phyloP scores from a whole-genome alignment of 2,888 invertebrate species.

The Callyntrura guangdongensis region DNA sequence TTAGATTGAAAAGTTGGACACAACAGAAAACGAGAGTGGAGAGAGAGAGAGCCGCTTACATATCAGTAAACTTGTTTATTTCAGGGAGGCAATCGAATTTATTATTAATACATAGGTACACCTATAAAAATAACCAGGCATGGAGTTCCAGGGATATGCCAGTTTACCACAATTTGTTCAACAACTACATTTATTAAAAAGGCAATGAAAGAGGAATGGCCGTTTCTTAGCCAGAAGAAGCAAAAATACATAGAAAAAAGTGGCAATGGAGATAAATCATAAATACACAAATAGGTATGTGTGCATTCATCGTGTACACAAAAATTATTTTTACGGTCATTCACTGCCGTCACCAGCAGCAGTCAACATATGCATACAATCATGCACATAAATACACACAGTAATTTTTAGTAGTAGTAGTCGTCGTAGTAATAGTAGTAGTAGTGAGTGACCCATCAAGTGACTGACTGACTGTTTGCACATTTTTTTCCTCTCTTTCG shows the following conservation, averaged over 20 bases:
- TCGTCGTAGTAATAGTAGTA: constrained; percentile 33
- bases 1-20: not conserved
- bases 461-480: constrained; percentile 53
- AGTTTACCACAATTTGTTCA: constrained; percentile 49
- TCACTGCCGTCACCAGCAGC: constrained; percentile 33
- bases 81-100: not conserved
- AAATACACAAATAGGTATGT: constrained; percentile 42
- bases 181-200: constrained; percentile 19
- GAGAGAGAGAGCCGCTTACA: not conserved
- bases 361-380: not conserved
- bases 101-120: not conserved
- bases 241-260: constrained; percentile 28
- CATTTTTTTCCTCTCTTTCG: constrained; percentile 23
- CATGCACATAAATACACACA: not conserved
- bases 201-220: constrained; percentile 47
- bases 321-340: constrained; percentile 66
- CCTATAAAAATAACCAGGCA: not conserved
- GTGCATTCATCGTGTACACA: not conserved
- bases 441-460: constrained; percentile 75
- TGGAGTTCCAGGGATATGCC: constrained; percentile 24
- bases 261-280: constrained; percentile 33
- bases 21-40: not conserved
- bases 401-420: not conserved
- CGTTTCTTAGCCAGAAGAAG: constrained; percentile 43
- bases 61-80: constrained; percentile 8